These are phyloP conservation scores for Naso thynnoides DNA, from an alignment of 2,797 vertebrate genomes.

Conservation along the genomic window DNA sequence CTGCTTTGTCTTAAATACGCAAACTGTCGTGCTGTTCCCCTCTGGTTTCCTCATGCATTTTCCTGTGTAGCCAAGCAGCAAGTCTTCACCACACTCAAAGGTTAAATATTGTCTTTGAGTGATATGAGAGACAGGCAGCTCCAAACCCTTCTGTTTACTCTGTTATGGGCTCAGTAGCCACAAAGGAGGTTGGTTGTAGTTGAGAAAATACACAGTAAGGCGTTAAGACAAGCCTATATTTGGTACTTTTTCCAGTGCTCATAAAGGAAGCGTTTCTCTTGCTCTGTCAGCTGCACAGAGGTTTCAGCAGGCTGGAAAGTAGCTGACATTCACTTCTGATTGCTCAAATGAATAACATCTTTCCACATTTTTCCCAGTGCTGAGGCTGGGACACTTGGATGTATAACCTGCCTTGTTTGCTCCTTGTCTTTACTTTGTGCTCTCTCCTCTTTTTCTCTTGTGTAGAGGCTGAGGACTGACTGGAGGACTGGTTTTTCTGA, in stretches of 20 bases:
- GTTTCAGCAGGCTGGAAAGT: conserved; percentile 43
- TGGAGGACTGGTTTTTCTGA: conserved; percentile 81
- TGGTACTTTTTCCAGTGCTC: conserved; percentile 54
- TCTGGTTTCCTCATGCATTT: conserved; percentile 24
- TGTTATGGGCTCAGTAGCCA: conserved; percentile 30
- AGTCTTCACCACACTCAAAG: conserved; percentile 35
- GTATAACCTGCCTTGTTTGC: conserved; percentile 43
- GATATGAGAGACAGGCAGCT: conserved; percentile 45
- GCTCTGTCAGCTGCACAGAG: conserved; percentile 50
- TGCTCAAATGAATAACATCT: conserved; percentile 38
- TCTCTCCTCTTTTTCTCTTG: conserved; percentile 18
- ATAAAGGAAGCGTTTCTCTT: conserved; percentile 50
- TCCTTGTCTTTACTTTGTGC: conserved; percentile 54
- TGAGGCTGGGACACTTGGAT: not conserved
- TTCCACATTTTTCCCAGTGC: not conserved
- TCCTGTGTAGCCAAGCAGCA: conserved; percentile 43
- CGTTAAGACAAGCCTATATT: conserved; percentile 50
- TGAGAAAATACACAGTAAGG: conserved; percentile 33
- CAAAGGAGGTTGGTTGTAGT: conserved; percentile 25
- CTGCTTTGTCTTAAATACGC: not conserved
- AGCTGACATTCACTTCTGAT: conserved; percentile 45
- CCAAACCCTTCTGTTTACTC: conserved; percentile 54
- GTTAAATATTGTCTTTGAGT: conserved; percentile 73
- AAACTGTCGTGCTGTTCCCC: not conserved
- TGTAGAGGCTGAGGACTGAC: conserved; percentile 85